Conservation (phyloP, 2,888 invertebrate genomes). For the Drosophila gaucha region DNA sequence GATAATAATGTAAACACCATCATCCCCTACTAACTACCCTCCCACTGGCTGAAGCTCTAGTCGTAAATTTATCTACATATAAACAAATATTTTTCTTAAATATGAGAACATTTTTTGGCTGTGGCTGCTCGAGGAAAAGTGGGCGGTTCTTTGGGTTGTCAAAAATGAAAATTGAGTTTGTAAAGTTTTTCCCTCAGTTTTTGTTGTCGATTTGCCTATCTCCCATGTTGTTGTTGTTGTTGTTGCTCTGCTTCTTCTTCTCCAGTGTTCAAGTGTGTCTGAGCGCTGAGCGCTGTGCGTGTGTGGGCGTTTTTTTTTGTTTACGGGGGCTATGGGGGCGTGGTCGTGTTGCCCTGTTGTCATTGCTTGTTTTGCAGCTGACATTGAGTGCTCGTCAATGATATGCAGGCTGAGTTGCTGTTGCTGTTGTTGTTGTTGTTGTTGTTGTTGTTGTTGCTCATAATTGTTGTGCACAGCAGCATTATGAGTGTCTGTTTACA, state of each 20-base stretch:
- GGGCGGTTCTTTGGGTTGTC: slow-evolving; percentile 60
- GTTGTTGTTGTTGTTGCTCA: slow-evolving; percentile 44
- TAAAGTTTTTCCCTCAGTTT: slow-evolving; percentile 59
- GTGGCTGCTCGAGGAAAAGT: slow-evolving; percentile 41
- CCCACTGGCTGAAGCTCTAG: slow-evolving; percentile 43
- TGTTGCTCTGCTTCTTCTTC: slow-evolving; percentile 27
- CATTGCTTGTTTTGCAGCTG: slow-evolving; percentile 75
- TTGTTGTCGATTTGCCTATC: slow-evolving; percentile 63
- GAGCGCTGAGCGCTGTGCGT: slow-evolving; percentile 19
- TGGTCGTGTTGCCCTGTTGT: slow-evolving; percentile 66
- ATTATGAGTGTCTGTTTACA: slow-evolving; percentile 77
- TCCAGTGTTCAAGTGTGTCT: slow-evolving; percentile 43
- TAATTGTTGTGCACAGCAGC: slow-evolving; percentile 62
- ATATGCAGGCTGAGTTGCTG: slow-evolving; percentile 62
- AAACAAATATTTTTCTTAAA: slow-evolving; percentile 79
- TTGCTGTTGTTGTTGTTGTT: slow-evolving; percentile 36
- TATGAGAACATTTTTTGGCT: slow-evolving; percentile 62
- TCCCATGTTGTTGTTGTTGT: slow-evolving; percentile 19
- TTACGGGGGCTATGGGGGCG: slow-evolving; percentile 36
- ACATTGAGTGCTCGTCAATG: slow-evolving; percentile 80
- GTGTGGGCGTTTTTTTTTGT: slow-evolving; percentile 48
- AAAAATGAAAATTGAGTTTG: slow-evolving; percentile 77
- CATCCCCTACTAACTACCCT: slow-evolving; percentile 22
- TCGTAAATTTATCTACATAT: slow-evolving; percentile 76
- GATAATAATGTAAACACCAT: slow-evolving; percentile 58